These are phyloP conservation scores for Dicentrarchus labrax DNA, from an alignment of 2,113 vertebrate genomes.

Conservation along the genomic window DNA sequence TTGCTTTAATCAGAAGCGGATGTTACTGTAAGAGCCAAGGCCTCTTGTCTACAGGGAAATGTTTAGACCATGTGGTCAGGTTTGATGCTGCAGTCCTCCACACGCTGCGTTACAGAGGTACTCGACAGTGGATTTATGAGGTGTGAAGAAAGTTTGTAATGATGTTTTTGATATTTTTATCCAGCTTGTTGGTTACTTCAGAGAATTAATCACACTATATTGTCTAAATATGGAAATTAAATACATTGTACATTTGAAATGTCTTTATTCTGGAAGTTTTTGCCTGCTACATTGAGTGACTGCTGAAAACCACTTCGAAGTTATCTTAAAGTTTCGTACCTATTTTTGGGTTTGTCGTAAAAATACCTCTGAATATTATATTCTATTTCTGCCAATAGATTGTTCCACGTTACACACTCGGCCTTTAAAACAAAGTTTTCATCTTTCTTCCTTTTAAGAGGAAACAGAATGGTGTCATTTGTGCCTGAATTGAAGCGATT, in stretches of 20 bases:
- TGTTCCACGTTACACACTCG: too few relatives aligned
- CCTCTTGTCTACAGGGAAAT: slow-evolving; percentile 57
- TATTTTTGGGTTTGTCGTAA: not conserved
- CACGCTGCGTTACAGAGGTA: not conserved
- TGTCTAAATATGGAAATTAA: slow-evolving; percentile 10
- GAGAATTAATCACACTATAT: slow-evolving; percentile 8
- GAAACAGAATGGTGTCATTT: not conserved
- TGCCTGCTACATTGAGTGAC: not conserved
- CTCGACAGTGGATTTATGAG: slow-evolving; percentile 32
- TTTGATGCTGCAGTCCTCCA: slow-evolving; percentile 37
- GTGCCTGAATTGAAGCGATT: not conserved
- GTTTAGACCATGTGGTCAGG: slow-evolving; percentile 53
- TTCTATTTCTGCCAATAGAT: too few relatives aligned
- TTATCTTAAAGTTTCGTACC: not conserved
- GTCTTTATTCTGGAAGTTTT: not conserved
- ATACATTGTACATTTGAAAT: not conserved
- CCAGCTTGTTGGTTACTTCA: slow-evolving; percentile 1
- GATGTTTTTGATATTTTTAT: slow-evolving; percentile 19
- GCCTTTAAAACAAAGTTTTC: not conserved
- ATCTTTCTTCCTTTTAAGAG: not conserved
- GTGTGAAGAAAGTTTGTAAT: slow-evolving; percentile 29
- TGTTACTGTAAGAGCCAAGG: slow-evolving; percentile 65
- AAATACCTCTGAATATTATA: too few relatives aligned
- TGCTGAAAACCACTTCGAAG: not conserved
- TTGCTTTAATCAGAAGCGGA: slow-evolving; percentile 73